phyloP scores from a whole-genome alignment of 2,113 vertebrate genomes.

The Nannospalax galili region DNA sequence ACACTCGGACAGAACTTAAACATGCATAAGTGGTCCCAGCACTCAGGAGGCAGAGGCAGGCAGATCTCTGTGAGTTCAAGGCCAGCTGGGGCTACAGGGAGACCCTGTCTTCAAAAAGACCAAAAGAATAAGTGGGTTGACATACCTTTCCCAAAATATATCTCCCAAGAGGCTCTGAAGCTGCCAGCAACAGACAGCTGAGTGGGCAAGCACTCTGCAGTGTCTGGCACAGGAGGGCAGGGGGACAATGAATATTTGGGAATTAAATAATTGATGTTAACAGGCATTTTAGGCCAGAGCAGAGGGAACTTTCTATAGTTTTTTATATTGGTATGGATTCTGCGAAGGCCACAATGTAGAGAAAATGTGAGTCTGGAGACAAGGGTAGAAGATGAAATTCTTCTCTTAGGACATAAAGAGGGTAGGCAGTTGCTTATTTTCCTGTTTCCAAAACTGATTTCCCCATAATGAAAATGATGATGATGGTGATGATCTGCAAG shows the following conservation, averaged over 20 bases:
- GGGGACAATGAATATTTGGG: neutral
- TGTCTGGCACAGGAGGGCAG: neutral
- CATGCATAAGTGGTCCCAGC: neutral
- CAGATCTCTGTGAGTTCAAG: no score
- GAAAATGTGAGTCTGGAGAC: neutral
- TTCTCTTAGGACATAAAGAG: neutral
- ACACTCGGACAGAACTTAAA: neutral
- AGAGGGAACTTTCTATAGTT: neutral
- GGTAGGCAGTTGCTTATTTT: neutral
- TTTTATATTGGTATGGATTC: neutral
- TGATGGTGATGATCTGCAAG: neutral
- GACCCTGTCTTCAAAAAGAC: no score
- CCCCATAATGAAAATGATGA: neutral
- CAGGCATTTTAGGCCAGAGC: neutral
- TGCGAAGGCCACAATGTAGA: neutral
- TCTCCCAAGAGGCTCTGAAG: neutral
- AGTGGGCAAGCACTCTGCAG: neutral
- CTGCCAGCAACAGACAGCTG: no score
- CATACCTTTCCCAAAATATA: neutral
- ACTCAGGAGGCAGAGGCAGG: no score
- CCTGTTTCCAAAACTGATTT: conserved; percentile 16
- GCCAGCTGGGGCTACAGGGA: no score
- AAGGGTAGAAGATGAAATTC: neutral
- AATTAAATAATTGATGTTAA: neutral
- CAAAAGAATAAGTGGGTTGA: neutral